Conservation (phyloP, 2,888 invertebrate species). For the Zootermopsis nevadensis region DNA sequence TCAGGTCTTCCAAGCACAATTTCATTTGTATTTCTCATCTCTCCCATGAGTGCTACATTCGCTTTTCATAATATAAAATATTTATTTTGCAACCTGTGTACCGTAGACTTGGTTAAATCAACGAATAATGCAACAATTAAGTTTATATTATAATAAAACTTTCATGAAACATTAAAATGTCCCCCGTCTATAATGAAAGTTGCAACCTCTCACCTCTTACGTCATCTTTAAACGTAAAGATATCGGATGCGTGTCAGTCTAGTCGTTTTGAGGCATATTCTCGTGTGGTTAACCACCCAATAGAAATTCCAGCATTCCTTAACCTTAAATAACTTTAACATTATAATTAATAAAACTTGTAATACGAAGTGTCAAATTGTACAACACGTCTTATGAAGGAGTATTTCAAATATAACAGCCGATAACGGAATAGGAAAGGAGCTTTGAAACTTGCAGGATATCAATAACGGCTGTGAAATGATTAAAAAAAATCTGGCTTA, state of each 20-base stretch:
- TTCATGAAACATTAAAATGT: background rate
- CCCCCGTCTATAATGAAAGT: no score
- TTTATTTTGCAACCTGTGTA: no score
- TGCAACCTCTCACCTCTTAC: background rate
- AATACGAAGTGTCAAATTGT: background rate
- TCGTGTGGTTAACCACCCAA: background rate
- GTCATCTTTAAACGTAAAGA: background rate
- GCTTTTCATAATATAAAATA: no score
- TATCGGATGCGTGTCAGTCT: no score
- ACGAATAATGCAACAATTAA: no score
- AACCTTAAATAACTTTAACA: background rate
- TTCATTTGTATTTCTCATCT: no score
- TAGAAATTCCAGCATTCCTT: background rate
- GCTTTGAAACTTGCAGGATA: background rate
- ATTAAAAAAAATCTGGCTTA: background rate
- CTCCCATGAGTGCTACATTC: no score
- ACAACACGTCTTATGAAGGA: background rate
- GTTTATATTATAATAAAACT: background rate
- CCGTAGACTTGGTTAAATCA: no score
- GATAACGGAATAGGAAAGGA: background rate
- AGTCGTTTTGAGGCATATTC: background rate
- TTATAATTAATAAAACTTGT: background rate
- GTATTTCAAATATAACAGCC: background rate
- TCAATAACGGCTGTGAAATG: background rate
- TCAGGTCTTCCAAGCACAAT: no score